These are phyloP conservation scores for Otis tarda DNA, from an alignment of 2,113 vertebrate genomes.

Conservation along the genomic window DNA sequence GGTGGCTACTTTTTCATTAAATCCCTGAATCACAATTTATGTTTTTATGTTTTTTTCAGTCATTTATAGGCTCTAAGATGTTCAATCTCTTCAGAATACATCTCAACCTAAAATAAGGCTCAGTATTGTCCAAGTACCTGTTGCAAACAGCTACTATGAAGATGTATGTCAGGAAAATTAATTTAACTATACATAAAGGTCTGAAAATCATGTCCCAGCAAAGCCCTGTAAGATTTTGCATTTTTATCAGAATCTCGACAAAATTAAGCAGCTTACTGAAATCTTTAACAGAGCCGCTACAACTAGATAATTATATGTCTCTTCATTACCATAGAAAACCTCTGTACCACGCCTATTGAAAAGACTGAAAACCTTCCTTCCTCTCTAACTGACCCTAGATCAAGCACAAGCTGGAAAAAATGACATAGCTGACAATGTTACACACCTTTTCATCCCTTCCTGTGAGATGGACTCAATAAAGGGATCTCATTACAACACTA, in stretches of 20 bases:
- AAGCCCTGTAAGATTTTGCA: background rate
- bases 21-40: background rate
- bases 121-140: background rate
- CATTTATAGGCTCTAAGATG: background rate
- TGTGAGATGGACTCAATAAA: background rate
- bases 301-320: background rate
- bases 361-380: background rate
- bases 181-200: background rate
- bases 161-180: background rate
- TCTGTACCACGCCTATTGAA: background rate
- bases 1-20: background rate
- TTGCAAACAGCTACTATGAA: background rate
- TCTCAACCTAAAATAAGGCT: background rate
- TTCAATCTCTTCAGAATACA: background rate
- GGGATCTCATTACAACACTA: background rate
- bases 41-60: background rate
- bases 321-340: background rate
- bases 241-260: background rate
- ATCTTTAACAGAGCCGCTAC: background rate
- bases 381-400: background rate
- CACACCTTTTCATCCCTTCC: background rate
- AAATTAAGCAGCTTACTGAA: background rate
- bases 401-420: background rate
- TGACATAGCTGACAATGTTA: background rate
- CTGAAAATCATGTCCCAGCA: background rate